These are phyloP conservation scores for Triops cancriformis DNA, from an alignment of 1,140 invertebrate genomes.

Conservation along the genomic window DNA sequence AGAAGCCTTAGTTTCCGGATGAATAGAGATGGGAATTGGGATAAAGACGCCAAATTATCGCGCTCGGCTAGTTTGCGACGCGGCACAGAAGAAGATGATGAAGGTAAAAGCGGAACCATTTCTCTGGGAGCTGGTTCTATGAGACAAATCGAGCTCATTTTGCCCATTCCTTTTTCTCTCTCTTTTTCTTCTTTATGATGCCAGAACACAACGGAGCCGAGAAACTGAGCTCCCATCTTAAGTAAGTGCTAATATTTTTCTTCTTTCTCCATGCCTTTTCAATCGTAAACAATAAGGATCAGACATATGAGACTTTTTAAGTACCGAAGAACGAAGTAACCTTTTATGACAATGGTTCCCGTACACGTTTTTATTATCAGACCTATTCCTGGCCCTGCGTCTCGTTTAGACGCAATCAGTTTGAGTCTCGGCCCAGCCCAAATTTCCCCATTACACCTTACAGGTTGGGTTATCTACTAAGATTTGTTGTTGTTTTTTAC, in stretches of 20 bases:
- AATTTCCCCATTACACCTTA: constrained; percentile 19
- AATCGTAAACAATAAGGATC: neutral
- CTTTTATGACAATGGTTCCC: neutral
- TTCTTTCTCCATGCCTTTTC: neutral
- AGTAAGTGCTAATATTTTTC: neutral
- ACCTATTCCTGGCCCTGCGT: neutral
- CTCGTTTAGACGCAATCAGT: neutral
- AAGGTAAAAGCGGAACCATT: neutral
- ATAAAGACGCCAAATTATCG: constrained; percentile 11
- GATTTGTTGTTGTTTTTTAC: too few relatives aligned
- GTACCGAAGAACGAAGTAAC: neutral
- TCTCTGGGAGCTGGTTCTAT: neutral
- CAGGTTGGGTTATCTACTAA: neutral
- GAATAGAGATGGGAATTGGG: constrained; percentile 6
- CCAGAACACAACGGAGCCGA: neutral
- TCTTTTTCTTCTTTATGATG: neutral
- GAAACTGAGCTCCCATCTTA: neutral
- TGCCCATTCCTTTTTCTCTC: neutral
- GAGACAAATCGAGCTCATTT: neutral
- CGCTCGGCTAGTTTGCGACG: constrained; percentile 3
- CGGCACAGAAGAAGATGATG: neutral
- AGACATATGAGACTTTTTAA: neutral
- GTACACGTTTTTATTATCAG: neutral
- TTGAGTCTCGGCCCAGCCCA: constrained; percentile 3
- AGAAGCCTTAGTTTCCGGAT: constrained; percentile 6